A percentile compares a stretch with the other conserved stretches of the same genome.
These are phyloP conservation scores for Nymphicus hollandicus DNA, from an alignment of 2,113 vertebrate species.

Conservation along the genomic window DNA sequence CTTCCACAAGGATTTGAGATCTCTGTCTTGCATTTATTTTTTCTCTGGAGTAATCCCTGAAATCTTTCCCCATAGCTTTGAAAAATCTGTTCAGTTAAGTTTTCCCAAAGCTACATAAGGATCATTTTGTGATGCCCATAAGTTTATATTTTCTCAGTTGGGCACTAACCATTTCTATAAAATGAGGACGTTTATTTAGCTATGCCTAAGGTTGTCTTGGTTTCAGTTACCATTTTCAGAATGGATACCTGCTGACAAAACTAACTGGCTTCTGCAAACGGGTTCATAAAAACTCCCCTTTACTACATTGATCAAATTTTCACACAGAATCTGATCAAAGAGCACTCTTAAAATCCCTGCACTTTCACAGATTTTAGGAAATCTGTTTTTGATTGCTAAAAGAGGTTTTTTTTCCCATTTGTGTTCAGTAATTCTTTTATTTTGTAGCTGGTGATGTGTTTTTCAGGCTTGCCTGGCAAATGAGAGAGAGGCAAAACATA, in stretches of 20 bases:
- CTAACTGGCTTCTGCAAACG: not conserved
- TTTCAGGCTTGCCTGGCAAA: not conserved
- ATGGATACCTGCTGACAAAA: not conserved
- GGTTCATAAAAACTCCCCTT: not conserved
- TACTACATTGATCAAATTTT: not conserved
- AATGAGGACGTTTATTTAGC: not conserved
- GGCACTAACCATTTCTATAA: not conserved
- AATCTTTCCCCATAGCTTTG: not conserved
- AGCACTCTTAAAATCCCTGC: not conserved
- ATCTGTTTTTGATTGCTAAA: not conserved
- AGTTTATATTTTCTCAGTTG: not conserved
- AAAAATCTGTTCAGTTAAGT: not conserved
- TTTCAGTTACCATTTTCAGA: not conserved
- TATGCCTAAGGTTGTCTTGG: not conserved
- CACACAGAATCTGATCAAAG: not conserved
- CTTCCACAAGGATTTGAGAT: not conserved
- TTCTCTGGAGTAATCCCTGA: not conserved
- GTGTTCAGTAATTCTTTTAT: not conserved
- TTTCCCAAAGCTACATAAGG: not conserved
- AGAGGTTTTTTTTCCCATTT: not conserved
- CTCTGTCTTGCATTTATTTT: not conserved
- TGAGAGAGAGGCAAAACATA: accelerated
- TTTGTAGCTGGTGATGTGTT: not conserved
- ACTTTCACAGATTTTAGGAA: not conserved
- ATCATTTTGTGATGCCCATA: not conserved